phyloP scores from a whole-genome alignment of 2,888 invertebrate genomes.

The Ormyrus pomaceus region DNA sequence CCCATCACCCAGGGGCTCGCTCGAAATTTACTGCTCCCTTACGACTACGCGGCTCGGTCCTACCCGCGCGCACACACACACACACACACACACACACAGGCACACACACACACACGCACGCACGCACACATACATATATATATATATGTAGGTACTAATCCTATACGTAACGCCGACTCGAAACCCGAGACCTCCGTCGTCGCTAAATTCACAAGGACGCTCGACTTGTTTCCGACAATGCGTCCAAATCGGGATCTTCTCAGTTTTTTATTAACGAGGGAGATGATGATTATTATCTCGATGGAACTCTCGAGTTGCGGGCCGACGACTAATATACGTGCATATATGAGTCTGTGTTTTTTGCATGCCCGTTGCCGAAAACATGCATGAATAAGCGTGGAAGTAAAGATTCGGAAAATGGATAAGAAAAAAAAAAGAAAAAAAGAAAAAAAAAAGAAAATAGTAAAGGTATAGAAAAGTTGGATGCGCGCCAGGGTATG shows the following conservation, averaged over 20 bases:
- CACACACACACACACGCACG: not conserved
- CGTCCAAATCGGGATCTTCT: not conserved
- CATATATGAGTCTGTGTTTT: conserved; percentile 19
- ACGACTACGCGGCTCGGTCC: conserved; percentile 9
- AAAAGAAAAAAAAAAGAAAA: not conserved
- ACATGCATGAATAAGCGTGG: not conserved
- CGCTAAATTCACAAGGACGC: not conserved
- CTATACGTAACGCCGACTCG: conserved; percentile 10
- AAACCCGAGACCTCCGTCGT: conserved; percentile 14
- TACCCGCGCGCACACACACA: not conserved
- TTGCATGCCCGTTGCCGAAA: conserved; percentile 18
- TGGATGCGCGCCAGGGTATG: conserved; percentile 31
- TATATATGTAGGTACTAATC: not conserved
- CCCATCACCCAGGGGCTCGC: too few species aligned
- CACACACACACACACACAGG: too few species aligned
- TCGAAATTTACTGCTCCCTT: conserved; percentile 25
- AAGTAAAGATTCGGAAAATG: not conserved
- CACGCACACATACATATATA: not conserved
- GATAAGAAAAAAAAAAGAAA: not conserved
- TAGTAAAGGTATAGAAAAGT: not conserved
- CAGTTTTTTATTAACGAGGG: too few species aligned
- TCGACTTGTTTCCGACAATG: too few species aligned
- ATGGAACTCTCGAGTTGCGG: too few species aligned
- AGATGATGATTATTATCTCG: too few species aligned
- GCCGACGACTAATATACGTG: not conserved